Evolutionary conservation across 2,888 invertebrate species (phyloP).

Genomic region (Lasioglossum figueresi): DNA sequence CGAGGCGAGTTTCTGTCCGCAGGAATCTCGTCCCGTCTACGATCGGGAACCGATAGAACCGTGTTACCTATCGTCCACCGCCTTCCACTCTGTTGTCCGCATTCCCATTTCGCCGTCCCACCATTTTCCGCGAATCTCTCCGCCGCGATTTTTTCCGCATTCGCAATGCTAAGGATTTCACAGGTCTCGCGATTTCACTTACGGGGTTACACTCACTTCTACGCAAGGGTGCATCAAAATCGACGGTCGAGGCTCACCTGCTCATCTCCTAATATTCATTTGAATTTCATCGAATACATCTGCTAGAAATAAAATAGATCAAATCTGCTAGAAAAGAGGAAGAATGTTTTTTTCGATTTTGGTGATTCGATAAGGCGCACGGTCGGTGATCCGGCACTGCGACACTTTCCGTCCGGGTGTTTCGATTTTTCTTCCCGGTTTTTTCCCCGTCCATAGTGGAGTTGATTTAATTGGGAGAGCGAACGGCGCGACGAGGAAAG

Average conservation of each 20-base stretch:
- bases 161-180: neutral
- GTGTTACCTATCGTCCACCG: constrained; percentile 34
- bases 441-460: neutral
- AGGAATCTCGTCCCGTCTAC: constrained; percentile 58
- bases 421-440: neutral
- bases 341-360: neutral
- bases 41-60: constrained; percentile 51
- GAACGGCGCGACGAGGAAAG: neutral
- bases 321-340: neutral
- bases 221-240: no score
- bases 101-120: neutral
- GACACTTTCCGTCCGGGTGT: neutral
- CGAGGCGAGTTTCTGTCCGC: constrained; percentile 25
- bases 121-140: neutral
- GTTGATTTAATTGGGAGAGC: constrained; percentile 8
- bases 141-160: constrained; percentile 15
- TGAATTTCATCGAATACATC: no score
- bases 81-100: neutral
- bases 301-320: neutral
- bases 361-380: no score
- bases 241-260: no score
- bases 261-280: no score
- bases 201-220: neutral
- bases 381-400: neutral
- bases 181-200: constrained; percentile 19